These are phyloP conservation scores for Sinosuthora webbiana DNA, from an alignment of 2,113 vertebrate species.

Conservation along the genomic window DNA sequence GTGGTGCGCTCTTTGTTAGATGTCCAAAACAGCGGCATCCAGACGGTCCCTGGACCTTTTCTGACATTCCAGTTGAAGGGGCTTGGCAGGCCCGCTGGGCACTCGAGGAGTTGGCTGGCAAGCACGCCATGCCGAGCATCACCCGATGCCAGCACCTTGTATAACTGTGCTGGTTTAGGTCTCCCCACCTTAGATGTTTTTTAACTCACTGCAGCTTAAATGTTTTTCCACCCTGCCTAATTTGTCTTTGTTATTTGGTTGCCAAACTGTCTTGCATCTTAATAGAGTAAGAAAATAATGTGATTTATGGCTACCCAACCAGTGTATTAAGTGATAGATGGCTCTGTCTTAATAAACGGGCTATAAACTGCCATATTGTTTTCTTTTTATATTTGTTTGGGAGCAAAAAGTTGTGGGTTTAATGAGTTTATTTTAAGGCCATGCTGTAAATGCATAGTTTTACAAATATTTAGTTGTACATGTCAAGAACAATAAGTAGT, in stretches of 20 bases:
- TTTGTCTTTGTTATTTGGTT: slow-evolving; percentile 35
- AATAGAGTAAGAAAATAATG: slow-evolving; percentile 35
- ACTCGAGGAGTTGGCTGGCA: slow-evolving; percentile 54
- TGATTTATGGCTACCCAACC: slow-evolving; percentile 31
- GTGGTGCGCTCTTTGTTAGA: background rate
- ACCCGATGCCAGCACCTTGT: background rate
- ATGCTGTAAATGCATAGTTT: background rate
- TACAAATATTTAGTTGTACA: background rate
- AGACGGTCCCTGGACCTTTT: background rate
- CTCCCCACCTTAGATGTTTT: background rate
- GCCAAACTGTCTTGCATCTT: slow-evolving; percentile 42
- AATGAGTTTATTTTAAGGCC: background rate
- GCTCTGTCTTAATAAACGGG: slow-evolving; percentile 60
- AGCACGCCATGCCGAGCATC: background rate
- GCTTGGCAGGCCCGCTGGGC: background rate
- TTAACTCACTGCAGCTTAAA: background rate
- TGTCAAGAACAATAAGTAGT: background rate
- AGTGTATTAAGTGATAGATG: slow-evolving; percentile 51
- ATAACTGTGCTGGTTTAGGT: background rate
- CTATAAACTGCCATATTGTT: slow-evolving; percentile 23
- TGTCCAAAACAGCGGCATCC: background rate
- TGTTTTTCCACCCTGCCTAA: background rate
- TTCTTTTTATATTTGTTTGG: slow-evolving; percentile 33
- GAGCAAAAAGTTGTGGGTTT: background rate
- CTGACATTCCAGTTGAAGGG: slow-evolving; percentile 42